These are phyloP conservation scores for Caretta caretta DNA, from an alignment of 2,113 vertebrate genomes.

Conservation along the genomic window DNA sequence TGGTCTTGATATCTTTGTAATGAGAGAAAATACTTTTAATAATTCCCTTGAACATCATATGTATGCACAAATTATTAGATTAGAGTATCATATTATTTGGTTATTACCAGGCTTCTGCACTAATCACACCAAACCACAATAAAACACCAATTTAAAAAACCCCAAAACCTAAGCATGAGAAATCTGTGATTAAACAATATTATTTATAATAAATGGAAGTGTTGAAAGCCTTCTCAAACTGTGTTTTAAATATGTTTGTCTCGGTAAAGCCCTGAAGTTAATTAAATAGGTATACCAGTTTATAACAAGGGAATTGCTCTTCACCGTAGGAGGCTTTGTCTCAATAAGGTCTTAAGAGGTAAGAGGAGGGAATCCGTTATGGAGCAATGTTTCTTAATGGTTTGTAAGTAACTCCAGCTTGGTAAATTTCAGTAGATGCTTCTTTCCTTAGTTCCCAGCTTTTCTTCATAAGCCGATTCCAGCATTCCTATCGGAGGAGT, in stretches of 20 bases:
- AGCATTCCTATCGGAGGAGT: background rate
- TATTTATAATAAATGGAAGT: constrained; percentile 71
- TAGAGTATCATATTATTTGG: constrained; percentile 63
- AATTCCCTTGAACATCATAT: constrained; percentile 61
- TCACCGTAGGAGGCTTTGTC: constrained; percentile 2
- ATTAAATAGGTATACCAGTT: constrained; percentile 63
- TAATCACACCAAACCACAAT: constrained; percentile 70
- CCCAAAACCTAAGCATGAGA: constrained; percentile 60
- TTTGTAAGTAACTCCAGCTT: constrained; percentile 43
- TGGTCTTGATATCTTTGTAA: constrained; percentile 62
- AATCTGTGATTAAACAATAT: constrained; percentile 71
- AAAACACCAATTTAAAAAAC: constrained; percentile 48
- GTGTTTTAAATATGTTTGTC: constrained; percentile 69
- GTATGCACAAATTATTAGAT: constrained; percentile 67
- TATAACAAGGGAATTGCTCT: constrained; percentile 48
- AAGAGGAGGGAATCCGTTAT: background rate
- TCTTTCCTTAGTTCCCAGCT: background rate
- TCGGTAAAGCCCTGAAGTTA: constrained; percentile 68
- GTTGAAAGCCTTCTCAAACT: constrained; percentile 66
- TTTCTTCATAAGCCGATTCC: background rate
- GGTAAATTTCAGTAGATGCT: background rate
- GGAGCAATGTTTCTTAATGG: constrained; percentile 7
- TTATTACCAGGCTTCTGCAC: constrained; percentile 59
- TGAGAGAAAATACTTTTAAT: constrained; percentile 70
- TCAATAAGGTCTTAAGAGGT: constrained; percentile 2